These are phyloP conservation scores for Holothuria scabra DNA, from an alignment of 53 echinoderm and acorn worm species.

Conservation along the genomic window DNA sequence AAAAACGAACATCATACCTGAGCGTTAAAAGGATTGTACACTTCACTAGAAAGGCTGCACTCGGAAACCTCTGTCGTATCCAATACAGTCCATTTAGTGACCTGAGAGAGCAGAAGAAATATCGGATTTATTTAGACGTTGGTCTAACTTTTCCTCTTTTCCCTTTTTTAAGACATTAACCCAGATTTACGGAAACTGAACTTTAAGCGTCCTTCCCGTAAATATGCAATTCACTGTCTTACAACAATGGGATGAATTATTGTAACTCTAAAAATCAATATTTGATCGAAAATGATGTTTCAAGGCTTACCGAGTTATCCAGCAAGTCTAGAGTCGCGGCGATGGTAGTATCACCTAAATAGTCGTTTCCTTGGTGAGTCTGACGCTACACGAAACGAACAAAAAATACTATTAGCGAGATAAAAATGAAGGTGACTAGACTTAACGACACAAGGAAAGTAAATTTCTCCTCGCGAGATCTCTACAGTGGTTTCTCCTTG, in stretches of 20 bases:
- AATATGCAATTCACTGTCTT: conserved; percentile 15
- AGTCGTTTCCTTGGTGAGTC: conserved; percentile 73
- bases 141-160: neutral
- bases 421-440: no score
- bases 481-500: no score
- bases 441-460: no score
- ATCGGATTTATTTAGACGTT: neutral
- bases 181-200: neutral
- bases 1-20: conserved; percentile 21
- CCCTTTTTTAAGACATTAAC: conserved; percentile 19
- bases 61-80: conserved; percentile 14
- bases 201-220: neutral
- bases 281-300: conserved; percentile 1
- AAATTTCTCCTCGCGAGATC: no score
- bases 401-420: no score
- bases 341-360: conserved; percentile 73
- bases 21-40: conserved; percentile 35
- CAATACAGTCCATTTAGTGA: conserved; percentile 18
- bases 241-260: conserved; percentile 14
- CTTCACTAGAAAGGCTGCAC: conserved; percentile 1
- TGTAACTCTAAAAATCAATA: conserved; percentile 32
- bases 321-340: conserved; percentile 46
- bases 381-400: conserved; percentile 54
- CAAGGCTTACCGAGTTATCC: conserved; percentile 50
- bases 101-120: neutral